A percentile compares a stretch with the other conserved stretches of the same genome.
phyloP scores from a whole-genome alignment of 2,888 invertebrate genomes.

The Chouioia cunea region DNA sequence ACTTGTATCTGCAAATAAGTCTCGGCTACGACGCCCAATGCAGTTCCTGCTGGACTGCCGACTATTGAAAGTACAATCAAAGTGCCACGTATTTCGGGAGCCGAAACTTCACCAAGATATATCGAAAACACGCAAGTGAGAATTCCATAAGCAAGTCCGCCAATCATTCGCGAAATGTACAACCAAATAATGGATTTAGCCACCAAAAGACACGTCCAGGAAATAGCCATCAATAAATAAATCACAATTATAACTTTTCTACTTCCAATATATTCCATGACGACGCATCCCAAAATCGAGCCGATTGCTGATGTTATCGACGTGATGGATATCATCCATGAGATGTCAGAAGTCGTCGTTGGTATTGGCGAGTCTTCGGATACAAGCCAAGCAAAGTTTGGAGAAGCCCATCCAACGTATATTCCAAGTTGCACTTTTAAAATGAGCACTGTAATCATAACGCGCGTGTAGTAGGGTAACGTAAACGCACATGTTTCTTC shows the following conservation, averaged over 20 bases:
- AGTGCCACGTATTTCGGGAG: slow-evolving; percentile 58
- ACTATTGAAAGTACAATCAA: slow-evolving; percentile 55
- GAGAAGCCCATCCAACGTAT: slow-evolving; percentile 59
- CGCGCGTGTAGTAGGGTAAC: not conserved
- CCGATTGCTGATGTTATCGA: slow-evolving; percentile 43
- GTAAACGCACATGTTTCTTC: not conserved
- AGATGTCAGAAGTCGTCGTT: slow-evolving; percentile 39
- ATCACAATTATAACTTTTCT: slow-evolving; percentile 51
- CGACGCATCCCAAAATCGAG: slow-evolving; percentile 49
- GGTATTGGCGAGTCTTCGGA: slow-evolving; percentile 44
- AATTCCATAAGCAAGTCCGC: slow-evolving; percentile 53
- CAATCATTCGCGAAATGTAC: slow-evolving; percentile 47
- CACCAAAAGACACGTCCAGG: slow-evolving; percentile 51
- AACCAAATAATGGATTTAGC: slow-evolving; percentile 52
- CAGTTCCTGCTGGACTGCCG: slow-evolving; percentile 56
- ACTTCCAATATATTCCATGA: slow-evolving; percentile 49
- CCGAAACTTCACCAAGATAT: slow-evolving; percentile 57
- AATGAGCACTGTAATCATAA: slow-evolving; percentile 52
- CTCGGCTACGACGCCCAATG: slow-evolving; percentile 59
- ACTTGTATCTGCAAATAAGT: slow-evolving; percentile 55
- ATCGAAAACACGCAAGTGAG: slow-evolving; percentile 54
- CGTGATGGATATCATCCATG: slow-evolving; percentile 57
- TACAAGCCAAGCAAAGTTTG: slow-evolving; percentile 56
- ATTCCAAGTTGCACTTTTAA: slow-evolving; percentile 54
- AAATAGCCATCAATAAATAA: slow-evolving; percentile 44